These are phyloP conservation scores for Sesamia nonagrioides DNA, from an alignment of 1,140 invertebrate species.

Conservation along the genomic window DNA sequence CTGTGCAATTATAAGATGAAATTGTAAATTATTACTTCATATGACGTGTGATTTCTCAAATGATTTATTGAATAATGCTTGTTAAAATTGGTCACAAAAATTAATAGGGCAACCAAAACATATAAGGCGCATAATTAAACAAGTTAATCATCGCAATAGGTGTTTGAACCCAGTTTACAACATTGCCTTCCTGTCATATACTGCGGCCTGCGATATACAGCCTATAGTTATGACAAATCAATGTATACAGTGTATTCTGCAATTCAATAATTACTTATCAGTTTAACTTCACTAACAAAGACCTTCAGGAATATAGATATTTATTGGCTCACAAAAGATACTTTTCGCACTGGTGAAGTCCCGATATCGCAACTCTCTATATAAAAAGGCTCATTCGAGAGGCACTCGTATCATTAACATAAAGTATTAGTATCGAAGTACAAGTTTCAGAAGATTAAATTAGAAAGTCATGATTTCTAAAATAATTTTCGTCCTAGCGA, in stretches of 20 bases:
- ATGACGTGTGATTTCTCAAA: too few species aligned
- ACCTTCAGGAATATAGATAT: neutral
- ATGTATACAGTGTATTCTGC: neutral
- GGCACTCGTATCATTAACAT: neutral
- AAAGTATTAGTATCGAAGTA: neutral
- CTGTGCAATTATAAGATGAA: too few species aligned
- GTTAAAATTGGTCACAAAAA: too few species aligned
- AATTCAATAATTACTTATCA: conserved; percentile 9
- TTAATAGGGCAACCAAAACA: too few species aligned
- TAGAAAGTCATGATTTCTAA: neutral
- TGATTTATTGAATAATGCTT: too few species aligned
- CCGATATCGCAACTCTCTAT: neutral
- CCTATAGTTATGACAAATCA: neutral
- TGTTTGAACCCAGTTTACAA: too few species aligned
- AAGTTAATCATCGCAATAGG: too few species aligned
- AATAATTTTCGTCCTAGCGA: neutral
- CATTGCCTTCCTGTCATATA: too few species aligned
- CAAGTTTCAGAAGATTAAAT: neutral
- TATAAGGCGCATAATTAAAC: too few species aligned
- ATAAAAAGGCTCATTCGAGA: neutral
- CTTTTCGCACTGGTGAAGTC: neutral
- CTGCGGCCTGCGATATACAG: too few species aligned
- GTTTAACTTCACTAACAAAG: neutral
- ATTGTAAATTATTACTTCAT: too few species aligned
- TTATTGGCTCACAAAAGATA: neutral